Base-by-base conservation (phyloP, 2,888 invertebrate genomes). In the Athalia cordata region DNA sequence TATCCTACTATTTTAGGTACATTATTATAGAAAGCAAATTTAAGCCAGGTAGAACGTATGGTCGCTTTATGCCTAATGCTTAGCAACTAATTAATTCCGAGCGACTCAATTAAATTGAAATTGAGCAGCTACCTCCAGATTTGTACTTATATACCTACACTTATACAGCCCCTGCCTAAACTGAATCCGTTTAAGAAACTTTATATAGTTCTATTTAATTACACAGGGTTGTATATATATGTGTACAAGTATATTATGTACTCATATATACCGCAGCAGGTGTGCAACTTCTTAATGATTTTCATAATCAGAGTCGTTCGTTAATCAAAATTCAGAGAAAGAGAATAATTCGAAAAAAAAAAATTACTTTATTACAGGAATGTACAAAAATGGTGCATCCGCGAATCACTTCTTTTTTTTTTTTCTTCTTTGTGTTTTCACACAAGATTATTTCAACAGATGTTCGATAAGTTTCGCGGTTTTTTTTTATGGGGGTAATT, bases 341-440 rank as follows among this genome's bases (percentile, higher is more conserved):
- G 15, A 55, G 57, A 43, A 55, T 65, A 29, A 29, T 29, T 29
- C 1, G 43, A 6, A 47, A 49, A 15, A 15, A 15, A 50, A 1
- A 50, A 0, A 47, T 49, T 43, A 75, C 62, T 75, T 75, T 75
- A 62, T 75, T 75, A 75, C 62, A 75, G 62, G 43, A 75, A 75
- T 75, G 75, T 75, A 75, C 75, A 64, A 62, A 29, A 11, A 50
- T n/a, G 29, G 29, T 29, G 29, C 29, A 29, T 29, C 29, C 29
- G 29, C 29, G 29, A 29, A 29, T 29, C 2, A 29, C 29, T 29
- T 29, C 29, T 29, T 29, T 29, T 2, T 29, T 29, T 29, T 29
- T 29, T 29, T 29, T n/a, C n/a, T n/a, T n/a, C n/a, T 2, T 29
- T 29, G 29, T 29, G 2, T 29, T 29, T 29, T 29, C 29, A 29